Evolutionary conservation across 1,140 invertebrate genomes (phyloP).

Genomic region (Drosophila navojoa): DNA sequence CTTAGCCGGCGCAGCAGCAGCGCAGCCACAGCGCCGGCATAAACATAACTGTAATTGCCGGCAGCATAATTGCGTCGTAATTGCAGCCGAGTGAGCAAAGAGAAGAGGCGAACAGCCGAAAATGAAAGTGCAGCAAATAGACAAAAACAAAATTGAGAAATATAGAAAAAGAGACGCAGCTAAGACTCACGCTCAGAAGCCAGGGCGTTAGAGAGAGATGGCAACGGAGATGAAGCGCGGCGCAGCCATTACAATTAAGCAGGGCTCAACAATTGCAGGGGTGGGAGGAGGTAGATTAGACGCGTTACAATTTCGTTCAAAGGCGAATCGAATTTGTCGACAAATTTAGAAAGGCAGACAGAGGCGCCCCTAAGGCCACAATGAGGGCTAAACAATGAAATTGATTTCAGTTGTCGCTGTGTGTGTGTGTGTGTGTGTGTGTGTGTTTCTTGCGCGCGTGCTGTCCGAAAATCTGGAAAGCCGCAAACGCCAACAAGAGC

Average conservation of each 20-base stretch:
- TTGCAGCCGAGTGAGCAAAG: slow-evolving; percentile 32
- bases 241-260: slow-evolving; percentile 28
- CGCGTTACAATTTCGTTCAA: slow-evolving; percentile 47
- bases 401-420: slow-evolving; percentile 30
- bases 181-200: slow-evolving; percentile 15
- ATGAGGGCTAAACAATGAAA: slow-evolving; percentile 40
- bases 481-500: slow-evolving; percentile 23
- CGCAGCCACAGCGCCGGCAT: slow-evolving; percentile 15
- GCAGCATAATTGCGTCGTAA: slow-evolving; percentile 52
- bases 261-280: slow-evolving; percentile 3
- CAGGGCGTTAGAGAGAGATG: not conserved
- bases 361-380: slow-evolving; percentile 1
- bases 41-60: slow-evolving; percentile 53
- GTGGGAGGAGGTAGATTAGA: not conserved
- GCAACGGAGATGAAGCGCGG: not conserved
- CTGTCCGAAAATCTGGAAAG: slow-evolving; percentile 31
- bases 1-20: slow-evolving; percentile 22
- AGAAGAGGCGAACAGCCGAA: slow-evolving; percentile 25
- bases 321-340: slow-evolving; percentile 43
- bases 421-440: not conserved
- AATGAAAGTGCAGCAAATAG: slow-evolving; percentile 57
- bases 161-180: not conserved
- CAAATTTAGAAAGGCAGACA: slow-evolving; percentile 51
- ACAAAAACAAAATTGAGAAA: slow-evolving; percentile 9
- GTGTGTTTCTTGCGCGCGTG: slow-evolving; percentile 16